Evolutionary conservation across 2,888 invertebrate genomes (phyloP).

Genomic region (Archips xylosteana): DNA sequence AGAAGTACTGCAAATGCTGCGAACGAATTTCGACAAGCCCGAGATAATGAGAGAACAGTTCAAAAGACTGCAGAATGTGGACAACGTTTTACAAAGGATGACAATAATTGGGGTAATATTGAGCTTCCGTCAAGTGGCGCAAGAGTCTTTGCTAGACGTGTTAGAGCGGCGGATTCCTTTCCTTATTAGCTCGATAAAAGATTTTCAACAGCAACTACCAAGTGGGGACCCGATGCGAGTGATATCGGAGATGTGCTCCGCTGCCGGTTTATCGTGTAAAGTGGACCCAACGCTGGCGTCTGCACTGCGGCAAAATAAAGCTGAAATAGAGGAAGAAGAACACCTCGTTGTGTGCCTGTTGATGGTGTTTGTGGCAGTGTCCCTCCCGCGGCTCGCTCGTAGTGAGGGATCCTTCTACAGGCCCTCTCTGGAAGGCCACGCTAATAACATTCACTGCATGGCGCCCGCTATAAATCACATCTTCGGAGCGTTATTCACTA

Average conservation of each 20-base stretch:
- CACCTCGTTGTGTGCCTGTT: conserved; percentile 97
- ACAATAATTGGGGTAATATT: conserved; percentile 99
- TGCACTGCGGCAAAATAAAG: conserved; percentile 95
- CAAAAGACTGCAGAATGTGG: conserved; percentile 95
- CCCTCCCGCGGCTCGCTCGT: conserved; percentile 96
- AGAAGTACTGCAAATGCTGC: conserved; percentile 94
- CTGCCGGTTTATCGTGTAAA: conserved; percentile 96
- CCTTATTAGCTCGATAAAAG: conserved; percentile 96
- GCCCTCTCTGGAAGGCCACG: conserved; percentile 95
- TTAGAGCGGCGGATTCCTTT: conserved; percentile 98
- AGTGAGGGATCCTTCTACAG: conserved; percentile 96
- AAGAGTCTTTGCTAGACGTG: conserved; percentile 97
- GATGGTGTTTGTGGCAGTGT: conserved; percentile 99
- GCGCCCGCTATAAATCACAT: conserved; percentile 98
- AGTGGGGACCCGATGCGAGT: conserved; percentile 95
- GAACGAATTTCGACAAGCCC: conserved; percentile 99
- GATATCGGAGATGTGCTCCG: conserved; percentile 98
- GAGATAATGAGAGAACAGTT: conserved; percentile 99
- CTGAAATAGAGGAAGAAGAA: conserved; percentile 95
- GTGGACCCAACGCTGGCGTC: conserved; percentile 98
- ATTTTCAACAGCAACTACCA: conserved; percentile 96
- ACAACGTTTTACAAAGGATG: conserved; percentile 98
- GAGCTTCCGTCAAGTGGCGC: conserved; percentile 97
- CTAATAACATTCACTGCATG: conserved; percentile 99
- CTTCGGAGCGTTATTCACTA: conserved; percentile 98